A percentile compares a stretch with the other conserved stretches of the same genome.
phyloP scores from a whole-genome alignment of 1,140 invertebrate species.

The Zelostemma sp. region DNA sequence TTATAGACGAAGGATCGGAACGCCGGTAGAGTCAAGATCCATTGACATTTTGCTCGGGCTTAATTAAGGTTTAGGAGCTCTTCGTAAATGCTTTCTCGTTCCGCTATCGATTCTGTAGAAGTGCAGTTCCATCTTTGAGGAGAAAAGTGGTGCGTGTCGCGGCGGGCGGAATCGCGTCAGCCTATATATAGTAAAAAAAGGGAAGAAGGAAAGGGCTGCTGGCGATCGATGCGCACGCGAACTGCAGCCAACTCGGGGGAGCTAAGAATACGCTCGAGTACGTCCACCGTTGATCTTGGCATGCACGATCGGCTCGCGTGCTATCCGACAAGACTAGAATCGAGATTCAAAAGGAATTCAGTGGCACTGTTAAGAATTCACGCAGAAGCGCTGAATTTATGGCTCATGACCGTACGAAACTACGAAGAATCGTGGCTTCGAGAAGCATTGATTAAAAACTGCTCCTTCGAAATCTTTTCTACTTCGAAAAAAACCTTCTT shows the following conservation, averaged over 20 bases:
- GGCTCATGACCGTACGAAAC: constrained; percentile 8
- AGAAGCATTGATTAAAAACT: too few relatives aligned
- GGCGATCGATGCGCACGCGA: constrained; percentile 55
- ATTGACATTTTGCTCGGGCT: constrained; percentile 13
- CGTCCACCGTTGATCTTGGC: constrained; percentile 44
- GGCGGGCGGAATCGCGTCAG: constrained; percentile 39
- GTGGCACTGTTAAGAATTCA: constrained; percentile 20
- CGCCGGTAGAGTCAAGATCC: constrained; percentile 28
- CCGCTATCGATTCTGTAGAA: constrained; percentile 42
- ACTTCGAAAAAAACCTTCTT: too few relatives aligned
- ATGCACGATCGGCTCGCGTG: constrained; percentile 45
- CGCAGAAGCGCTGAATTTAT: constrained; percentile 24
- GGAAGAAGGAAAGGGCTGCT: constrained; percentile 36
- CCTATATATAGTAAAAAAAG: constrained; percentile 35
- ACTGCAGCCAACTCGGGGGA: constrained; percentile 22
- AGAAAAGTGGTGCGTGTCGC: constrained; percentile 54
- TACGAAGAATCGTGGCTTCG: too few relatives aligned
- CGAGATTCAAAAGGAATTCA: constrained; percentile 41
- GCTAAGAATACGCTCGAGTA: constrained; percentile 43
- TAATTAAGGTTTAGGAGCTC: constrained; percentile 33
- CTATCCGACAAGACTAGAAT: constrained; percentile 37
- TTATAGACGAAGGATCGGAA: too few relatives aligned
- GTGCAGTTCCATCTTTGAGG: constrained; percentile 52
- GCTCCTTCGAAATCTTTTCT: too few relatives aligned
- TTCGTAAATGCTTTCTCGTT: constrained; percentile 25